A percentile compares a stretch with the other conserved stretches of the same genome.
Evolutionary conservation across 2,888 invertebrate genomes (phyloP).

Genomic region (Lissonota sp.): DNA sequence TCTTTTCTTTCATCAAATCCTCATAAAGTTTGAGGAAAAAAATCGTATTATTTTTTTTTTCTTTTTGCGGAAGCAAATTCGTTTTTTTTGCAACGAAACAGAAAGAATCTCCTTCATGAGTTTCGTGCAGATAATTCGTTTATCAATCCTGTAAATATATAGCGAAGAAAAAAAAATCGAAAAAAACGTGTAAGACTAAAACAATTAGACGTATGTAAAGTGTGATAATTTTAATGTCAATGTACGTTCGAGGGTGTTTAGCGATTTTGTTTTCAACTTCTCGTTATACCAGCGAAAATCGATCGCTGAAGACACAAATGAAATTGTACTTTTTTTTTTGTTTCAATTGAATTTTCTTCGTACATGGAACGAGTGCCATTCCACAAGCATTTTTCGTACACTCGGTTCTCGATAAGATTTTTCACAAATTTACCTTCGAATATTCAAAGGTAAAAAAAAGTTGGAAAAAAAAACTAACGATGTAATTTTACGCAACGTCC

Average conservation of each 20-base stretch:
- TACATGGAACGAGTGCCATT: conserved; percentile 69
- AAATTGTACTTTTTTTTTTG: conserved; percentile 14
- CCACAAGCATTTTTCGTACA: conserved; percentile 69
- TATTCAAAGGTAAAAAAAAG: conserved; percentile 2
- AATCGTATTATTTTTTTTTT: conserved; percentile 9
- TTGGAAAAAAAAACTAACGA: no score
- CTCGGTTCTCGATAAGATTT: conserved; percentile 48
- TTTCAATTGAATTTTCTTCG: conserved; percentile 36
- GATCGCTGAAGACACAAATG: neutral
- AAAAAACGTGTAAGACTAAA: conserved; percentile 64
- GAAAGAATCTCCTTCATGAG: conserved; percentile 45
- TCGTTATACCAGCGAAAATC: conserved; percentile 9
- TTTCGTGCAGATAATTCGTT: conserved; percentile 66
- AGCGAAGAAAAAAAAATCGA: conserved; percentile 43
- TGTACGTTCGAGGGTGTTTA: conserved; percentile 70
- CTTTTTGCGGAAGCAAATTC: conserved; percentile 29
- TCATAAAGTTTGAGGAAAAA: conserved; percentile 39
- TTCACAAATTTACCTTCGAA: conserved; percentile 20
- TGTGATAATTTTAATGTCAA: conserved; percentile 81
- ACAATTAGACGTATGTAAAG: conserved; percentile 76
- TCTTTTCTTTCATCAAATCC: conserved; percentile 18
- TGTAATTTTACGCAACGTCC: no score
- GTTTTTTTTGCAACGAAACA: conserved; percentile 55
- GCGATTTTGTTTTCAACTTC: conserved; percentile 22
- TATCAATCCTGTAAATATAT: conserved; percentile 66